These are phyloP conservation scores for Amphipoea oculea DNA, from an alignment of 2,888 invertebrate genomes.

Conservation along the genomic window DNA sequence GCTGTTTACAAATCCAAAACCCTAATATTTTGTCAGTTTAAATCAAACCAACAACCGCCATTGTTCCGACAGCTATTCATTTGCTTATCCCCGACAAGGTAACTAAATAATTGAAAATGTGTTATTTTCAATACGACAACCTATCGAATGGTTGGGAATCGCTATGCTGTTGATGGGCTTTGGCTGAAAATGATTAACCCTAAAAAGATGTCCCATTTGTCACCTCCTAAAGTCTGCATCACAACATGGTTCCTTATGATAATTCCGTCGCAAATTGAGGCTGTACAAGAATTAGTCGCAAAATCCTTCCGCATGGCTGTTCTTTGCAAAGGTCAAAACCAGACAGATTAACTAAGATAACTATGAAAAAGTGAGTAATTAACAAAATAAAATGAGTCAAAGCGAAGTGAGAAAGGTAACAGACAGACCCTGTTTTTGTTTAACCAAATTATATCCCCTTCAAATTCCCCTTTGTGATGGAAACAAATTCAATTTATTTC, in stretches of 20 bases:
- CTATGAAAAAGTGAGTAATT: conserved; percentile 18
- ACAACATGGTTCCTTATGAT: neutral
- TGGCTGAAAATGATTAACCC: neutral
- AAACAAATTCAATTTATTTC: conserved; percentile 58
- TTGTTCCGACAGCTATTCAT: neutral
- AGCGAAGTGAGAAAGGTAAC: conserved; percentile 20
- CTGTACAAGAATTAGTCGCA: neutral
- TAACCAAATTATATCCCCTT: conserved; percentile 44
- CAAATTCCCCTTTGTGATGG: conserved; percentile 40
- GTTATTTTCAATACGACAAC: neutral
- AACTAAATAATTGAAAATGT: neutral
- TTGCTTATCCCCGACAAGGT: neutral
- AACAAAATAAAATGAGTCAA: conserved; percentile 31
- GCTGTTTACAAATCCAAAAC: neutral
- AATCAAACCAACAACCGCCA: neutral
- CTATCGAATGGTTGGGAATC: neutral
- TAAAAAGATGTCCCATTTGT: neutral
- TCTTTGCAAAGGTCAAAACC: conserved; percentile 10
- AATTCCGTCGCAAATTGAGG: neutral
- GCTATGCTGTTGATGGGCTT: neutral
- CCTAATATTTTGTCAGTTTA: neutral
- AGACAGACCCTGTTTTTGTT: conserved; percentile 39
- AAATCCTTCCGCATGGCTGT: neutral
- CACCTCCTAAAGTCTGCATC: neutral
- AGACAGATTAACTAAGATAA: conserved; percentile 7